phyloP scores from a whole-genome alignment of 2,888 invertebrate species.

The Rotaria socialis region DNA sequence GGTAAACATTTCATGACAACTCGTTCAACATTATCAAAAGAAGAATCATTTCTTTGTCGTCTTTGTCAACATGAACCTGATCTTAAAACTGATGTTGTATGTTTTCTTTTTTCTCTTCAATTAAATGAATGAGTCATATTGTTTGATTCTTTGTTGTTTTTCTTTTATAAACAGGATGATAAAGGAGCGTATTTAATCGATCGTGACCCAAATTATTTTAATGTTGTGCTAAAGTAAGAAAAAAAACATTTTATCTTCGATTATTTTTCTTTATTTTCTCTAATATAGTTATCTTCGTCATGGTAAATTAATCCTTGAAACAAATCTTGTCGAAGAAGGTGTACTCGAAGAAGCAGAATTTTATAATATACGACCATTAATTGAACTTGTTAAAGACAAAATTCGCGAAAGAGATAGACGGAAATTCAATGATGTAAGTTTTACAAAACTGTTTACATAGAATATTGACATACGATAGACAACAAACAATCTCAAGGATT shows the following conservation, averaged over 20 bases:
- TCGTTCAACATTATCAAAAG: constrained; percentile 83
- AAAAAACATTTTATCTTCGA: neutral
- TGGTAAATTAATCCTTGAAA: constrained; percentile 91
- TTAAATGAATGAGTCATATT: neutral
- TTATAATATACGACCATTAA: constrained; percentile 93
- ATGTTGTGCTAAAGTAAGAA: neutral
- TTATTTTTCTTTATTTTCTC: constrained; percentile 66
- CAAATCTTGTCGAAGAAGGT: constrained; percentile 89
- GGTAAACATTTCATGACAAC: constrained; percentile 94
- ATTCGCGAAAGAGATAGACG: constrained; percentile 63
- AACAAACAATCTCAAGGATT: no score
- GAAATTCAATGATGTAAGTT: neutral
- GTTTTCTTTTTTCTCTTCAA: constrained; percentile 54
- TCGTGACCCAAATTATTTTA: constrained; percentile 89
- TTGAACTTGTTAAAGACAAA: constrained; percentile 83
- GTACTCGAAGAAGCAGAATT: constrained; percentile 98
- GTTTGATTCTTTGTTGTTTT: neutral
- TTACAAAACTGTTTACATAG: no score
- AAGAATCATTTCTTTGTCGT: constrained; percentile 88
- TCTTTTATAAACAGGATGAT: constrained; percentile 72
- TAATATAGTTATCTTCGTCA: constrained; percentile 85
- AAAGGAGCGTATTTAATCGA: constrained; percentile 96
- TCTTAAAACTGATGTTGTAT: constrained; percentile 92
- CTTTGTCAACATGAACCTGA: constrained; percentile 93
- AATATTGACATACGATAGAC: no score